Conservation (phyloP, 2,888 invertebrate genomes). For the Synergus umbraculus region DNA sequence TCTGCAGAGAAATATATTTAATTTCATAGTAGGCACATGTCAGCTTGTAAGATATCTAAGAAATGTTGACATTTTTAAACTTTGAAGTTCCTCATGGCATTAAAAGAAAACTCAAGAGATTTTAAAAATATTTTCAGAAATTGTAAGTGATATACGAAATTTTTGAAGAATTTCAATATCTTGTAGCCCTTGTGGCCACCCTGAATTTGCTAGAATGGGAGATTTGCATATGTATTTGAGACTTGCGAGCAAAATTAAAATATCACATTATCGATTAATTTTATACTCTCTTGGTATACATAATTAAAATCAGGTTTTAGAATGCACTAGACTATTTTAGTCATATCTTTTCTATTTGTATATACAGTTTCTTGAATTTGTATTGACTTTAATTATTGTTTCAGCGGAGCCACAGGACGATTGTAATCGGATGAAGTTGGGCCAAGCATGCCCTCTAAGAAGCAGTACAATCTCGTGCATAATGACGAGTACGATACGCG, state of each 20-base stretch:
- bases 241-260: background rate
- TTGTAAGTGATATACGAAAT: too few species aligned
- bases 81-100: too few species aligned
- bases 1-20: too few species aligned
- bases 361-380: background rate
- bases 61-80: too few species aligned
- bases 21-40: too few species aligned
- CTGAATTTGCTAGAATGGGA: background rate
- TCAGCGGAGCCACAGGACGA: conserved; percentile 72
- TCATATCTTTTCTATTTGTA: background rate
- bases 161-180: too few species aligned
- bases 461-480: conserved; percentile 95
- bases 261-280: background rate
- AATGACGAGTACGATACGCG: conserved; percentile 97
- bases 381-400: conserved; percentile 54
- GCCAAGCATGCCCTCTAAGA: conserved; percentile 90
- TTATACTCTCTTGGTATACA: background rate
- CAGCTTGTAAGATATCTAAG: too few species aligned
- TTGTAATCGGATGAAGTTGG: conserved; percentile 72
- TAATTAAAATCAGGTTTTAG: conserved; percentile 9
- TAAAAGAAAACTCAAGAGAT: too few species aligned
- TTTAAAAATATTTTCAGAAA: too few species aligned
- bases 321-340: background rate
- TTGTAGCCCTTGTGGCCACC: too few species aligned
- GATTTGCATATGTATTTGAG: background rate